A percentile compares a stretch with the other conserved stretches of the same genome.
phyloP scores from a whole-genome alignment of 2,888 invertebrate genomes.

The Oxycera nigricornis region DNA sequence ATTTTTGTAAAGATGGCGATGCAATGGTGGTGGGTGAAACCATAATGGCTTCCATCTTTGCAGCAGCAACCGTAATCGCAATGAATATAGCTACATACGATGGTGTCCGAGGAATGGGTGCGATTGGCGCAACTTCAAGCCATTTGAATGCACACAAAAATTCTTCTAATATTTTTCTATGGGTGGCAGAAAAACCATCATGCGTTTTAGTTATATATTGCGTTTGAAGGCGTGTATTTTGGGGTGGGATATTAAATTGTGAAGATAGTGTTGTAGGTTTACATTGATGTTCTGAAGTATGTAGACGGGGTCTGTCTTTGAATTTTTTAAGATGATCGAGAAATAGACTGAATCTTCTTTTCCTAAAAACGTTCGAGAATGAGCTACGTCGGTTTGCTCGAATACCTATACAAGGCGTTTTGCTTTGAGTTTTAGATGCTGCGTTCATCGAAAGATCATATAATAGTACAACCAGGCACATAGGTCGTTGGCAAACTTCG shows the following conservation, averaged over 20 bases:
- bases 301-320: not conserved
- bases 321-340: too few species aligned
- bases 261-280: not conserved
- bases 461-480: too few species aligned
- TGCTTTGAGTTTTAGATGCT: too few species aligned
- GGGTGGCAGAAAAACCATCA: slow-evolving; percentile 7
- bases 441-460: too few species aligned
- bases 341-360: too few species aligned
- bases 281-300: not conserved
- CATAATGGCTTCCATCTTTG: slow-evolving; percentile 8
- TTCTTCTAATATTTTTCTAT: slow-evolving; percentile 22
- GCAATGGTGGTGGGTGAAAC: not conserved
- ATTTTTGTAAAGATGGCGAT: slow-evolving; percentile 6
- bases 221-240: not conserved
- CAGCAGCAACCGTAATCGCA: not conserved
- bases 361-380: too few species aligned
- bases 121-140: slow-evolving; percentile 1
- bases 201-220: not conserved
- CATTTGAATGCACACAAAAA: slow-evolving; percentile 17
- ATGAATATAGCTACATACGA: not conserved
- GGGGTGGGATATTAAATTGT: not conserved
- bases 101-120: not conserved
- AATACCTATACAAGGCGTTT: too few species aligned
- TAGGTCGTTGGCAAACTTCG: too few species aligned
- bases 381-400: too few species aligned